phyloP scores from a whole-genome alignment of 2,797 vertebrate species.

The Acipenser transmontanus region DNA sequence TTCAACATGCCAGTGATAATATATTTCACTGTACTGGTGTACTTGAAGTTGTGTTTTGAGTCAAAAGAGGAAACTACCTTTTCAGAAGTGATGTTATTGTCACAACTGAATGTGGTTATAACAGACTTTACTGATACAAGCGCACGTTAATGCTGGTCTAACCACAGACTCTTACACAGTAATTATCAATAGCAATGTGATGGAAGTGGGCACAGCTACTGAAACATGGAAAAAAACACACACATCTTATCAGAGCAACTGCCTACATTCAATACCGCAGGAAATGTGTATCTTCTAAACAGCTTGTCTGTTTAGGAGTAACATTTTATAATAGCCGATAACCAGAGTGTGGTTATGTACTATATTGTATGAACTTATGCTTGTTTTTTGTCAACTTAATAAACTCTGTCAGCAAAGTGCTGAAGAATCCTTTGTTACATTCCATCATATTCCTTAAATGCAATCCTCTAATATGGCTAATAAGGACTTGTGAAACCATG shows the following conservation, averaged over 20 bases:
- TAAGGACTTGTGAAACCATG: too few relatives aligned
- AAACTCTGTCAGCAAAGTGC: too few relatives aligned
- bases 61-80: slow-evolving; percentile 2
- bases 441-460: too few relatives aligned
- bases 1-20: too few relatives aligned
- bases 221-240: slow-evolving; percentile 11
- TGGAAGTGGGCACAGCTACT: slow-evolving; percentile 29
- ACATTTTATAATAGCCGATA: slow-evolving; percentile 17
- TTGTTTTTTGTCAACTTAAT: too few relatives aligned
- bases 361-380: too few relatives aligned
- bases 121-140: slow-evolving; percentile 30
- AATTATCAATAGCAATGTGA: slow-evolving; percentile 28
- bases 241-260: slow-evolving; percentile 29
- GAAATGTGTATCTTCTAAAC: slow-evolving; percentile 19
- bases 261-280: slow-evolving; percentile 20
- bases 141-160: slow-evolving; percentile 26
- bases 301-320: slow-evolving; percentile 17
- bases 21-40: too few relatives aligned
- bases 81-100: slow-evolving; percentile 7
- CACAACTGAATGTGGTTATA: slow-evolving; percentile 43
- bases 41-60: not conserved
- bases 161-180: slow-evolving; percentile 39
- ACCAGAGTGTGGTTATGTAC: not conserved
- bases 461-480: too few relatives aligned
- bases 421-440: too few relatives aligned